Percentiles rank a stretch among this genome's conserved stretches.
These are phyloP conservation scores for Silurus meridionalis DNA, from an alignment of 2,113 vertebrate species.

Conservation along the genomic window DNA sequence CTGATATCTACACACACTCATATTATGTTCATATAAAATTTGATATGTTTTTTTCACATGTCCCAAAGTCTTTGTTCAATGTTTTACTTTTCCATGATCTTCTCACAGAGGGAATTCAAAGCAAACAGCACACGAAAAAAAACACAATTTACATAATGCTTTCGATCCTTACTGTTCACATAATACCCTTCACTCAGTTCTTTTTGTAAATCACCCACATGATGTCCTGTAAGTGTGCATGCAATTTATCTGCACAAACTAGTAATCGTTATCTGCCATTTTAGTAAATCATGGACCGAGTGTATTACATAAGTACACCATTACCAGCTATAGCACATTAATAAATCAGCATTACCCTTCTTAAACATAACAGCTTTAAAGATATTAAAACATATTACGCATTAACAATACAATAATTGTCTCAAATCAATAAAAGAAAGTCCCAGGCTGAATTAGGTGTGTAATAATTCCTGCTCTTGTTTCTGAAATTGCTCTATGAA, in stretches of 20 bases:
- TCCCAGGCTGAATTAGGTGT: not conserved
- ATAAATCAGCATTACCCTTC: not conserved
- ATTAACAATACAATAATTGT: not conserved
- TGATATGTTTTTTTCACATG: not conserved
- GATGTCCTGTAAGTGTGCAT: not conserved
- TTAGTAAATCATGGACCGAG: not conserved
- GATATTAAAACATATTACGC: not conserved
- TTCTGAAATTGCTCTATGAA: not conserved
- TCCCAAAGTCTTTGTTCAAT: not conserved
- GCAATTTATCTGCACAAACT: not conserved
- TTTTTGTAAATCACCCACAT: constrained; percentile 5
- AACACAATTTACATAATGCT: not conserved
- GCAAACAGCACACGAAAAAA: not conserved
- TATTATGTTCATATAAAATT: not conserved
- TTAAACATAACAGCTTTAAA: not conserved
- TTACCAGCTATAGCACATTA: not conserved
- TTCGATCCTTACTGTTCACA: not conserved
- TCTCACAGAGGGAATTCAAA: not conserved
- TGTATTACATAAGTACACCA: not conserved
- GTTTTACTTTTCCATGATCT: not conserved
- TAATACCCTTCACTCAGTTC: not conserved
- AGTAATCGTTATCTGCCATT: not conserved
- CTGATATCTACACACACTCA: too few species aligned
- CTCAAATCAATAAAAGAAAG: not conserved
- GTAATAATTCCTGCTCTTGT: not conserved